These are phyloP conservation scores for Rhodeus uyekii DNA, from an alignment of 2,797 vertebrate species.

Conservation along the genomic window DNA sequence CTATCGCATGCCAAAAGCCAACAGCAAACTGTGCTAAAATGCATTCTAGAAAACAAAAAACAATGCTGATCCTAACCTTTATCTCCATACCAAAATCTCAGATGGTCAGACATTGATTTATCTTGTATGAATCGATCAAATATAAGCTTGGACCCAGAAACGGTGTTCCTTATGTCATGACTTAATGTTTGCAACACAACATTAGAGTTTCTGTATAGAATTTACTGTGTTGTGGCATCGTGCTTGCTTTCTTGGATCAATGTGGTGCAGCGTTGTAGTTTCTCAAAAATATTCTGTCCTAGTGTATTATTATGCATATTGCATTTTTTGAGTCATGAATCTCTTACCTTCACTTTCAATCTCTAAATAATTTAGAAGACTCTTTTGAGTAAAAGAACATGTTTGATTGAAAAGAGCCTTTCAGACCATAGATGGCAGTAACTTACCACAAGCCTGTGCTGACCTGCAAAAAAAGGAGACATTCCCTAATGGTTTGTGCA, in stretches of 20 bases:
- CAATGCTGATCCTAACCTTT: neutral
- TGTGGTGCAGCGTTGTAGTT: neutral
- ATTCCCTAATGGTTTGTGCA: conserved; percentile 52
- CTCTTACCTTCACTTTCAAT: neutral
- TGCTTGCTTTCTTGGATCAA: neutral
- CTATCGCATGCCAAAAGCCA: neutral
- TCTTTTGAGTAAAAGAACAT: conserved; percentile 13
- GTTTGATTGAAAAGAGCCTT: conserved; percentile 27
- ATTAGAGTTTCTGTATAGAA: neutral
- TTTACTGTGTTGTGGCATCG: neutral
- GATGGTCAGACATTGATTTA: neutral
- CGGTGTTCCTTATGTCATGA: neutral
- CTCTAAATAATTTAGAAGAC: neutral
- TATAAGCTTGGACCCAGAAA: neutral
- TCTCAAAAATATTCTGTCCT: neutral
- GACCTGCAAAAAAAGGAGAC: conserved; percentile 31
- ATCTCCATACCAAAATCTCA: neutral
- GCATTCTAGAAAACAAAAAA: neutral
- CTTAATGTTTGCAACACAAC: no score
- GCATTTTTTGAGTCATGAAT: neutral
- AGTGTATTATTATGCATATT: neutral
- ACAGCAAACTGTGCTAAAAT: neutral
- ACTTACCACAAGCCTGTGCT: conserved; percentile 46
- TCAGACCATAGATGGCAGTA: conserved; percentile 58
- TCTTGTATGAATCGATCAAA: neutral